Evolutionary conservation across 2,888 invertebrate genomes (phyloP), one percentile per base, ranked within the genome.

Genomic region (Thyatira batis): DNA sequence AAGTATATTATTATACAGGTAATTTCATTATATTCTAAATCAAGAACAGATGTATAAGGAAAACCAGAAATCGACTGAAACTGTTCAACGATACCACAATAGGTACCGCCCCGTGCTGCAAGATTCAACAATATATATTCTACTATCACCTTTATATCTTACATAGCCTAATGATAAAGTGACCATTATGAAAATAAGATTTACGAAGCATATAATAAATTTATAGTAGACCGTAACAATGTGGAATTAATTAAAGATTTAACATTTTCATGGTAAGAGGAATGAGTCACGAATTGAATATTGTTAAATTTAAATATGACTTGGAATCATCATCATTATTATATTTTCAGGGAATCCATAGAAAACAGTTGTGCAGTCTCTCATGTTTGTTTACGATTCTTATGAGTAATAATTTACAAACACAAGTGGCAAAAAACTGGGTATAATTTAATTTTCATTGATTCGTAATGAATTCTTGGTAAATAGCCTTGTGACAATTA

Each of bases 161-260:
- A 39, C 2, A 8, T 39, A 39, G 8, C 17, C 8, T 17, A 39
- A 39, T 39, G 39, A 39, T 39, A 17, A 17, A 17, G 17, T 39
- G 39, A 17, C 5, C 13, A 39, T 8, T 17, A 39, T 58, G 58
- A 60, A 51, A 50, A 55, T 55, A 57, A 44, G 56, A 61, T 68
- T 66, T 66, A 60, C 60, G 54, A 65, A 60, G 66, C 60, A 61
- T 59, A 74, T 69, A 71, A 69, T 73, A 68, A 67, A 54, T 65
- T 39, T 39, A 39, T 8, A 6, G 8, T 39, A 17, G n/a, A 67
- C 54, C 53, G 56, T 61, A 63, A 63, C 65, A 67, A 67, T 63
- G 59, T 60, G 59, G 65, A 66, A 70, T 69, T 65, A 60, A 73
- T 78, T 75, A 76, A 77, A 76, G 69, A 74, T 70, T 73, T 61